Conservation (phyloP, 2,113 vertebrate genomes). For the Egretta garzetta region DNA sequence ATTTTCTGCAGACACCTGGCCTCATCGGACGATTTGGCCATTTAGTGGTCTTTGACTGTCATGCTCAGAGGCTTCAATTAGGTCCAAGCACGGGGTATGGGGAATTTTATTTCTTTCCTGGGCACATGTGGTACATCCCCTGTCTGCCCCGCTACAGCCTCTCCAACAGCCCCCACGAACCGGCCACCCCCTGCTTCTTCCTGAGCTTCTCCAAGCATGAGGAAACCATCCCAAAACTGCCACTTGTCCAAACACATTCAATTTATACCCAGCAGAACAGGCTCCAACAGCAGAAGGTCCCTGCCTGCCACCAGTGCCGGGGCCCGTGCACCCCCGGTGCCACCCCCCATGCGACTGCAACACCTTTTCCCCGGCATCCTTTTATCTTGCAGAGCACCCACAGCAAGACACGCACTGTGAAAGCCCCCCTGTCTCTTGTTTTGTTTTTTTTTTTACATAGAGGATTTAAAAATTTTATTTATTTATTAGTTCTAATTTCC, state of each 20-base stretch:
- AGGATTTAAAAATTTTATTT: neutral
- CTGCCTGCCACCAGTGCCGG: rapidly evolving
- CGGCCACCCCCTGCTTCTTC: neutral
- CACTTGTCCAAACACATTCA: rapidly evolving
- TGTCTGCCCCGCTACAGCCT: rapidly evolving
- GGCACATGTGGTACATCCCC: neutral
- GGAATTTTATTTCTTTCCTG: neutral
- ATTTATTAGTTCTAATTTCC: neutral
- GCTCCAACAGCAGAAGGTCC: neutral
- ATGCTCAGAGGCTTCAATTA: neutral
- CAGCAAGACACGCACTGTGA: neutral
- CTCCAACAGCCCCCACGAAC: neutral
- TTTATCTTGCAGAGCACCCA: neutral
- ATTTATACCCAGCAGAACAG: rapidly evolving
- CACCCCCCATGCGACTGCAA: rapidly evolving
- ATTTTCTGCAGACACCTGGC: slow-evolving; percentile 48
- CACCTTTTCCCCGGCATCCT: neutral
- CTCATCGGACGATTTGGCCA: neutral
- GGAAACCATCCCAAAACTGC: neutral
- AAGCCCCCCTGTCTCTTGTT: neutral
- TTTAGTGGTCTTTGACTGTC: neutral
- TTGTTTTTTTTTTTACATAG: neutral
- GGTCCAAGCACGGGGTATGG: neutral
- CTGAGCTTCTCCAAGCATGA: neutral
- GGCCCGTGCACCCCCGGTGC: too few relatives aligned